phyloP scores from a whole-genome alignment of 2,797 vertebrate species.

The Pyrocephalus nanus region DNA sequence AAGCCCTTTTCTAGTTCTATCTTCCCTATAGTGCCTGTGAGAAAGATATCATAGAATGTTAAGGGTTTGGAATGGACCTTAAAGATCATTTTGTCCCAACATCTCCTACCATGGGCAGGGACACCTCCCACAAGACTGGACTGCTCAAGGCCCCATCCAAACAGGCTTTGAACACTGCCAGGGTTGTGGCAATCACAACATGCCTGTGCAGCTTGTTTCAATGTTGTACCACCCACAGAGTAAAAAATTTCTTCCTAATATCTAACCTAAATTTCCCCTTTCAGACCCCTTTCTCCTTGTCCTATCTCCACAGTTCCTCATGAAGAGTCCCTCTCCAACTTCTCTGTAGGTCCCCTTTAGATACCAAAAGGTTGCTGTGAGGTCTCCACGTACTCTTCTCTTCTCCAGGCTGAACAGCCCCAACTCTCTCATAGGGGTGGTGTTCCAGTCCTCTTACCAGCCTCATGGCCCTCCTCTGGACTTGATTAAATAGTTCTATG shows the following conservation, averaged over 20 bases:
- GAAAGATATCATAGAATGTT: not conserved
- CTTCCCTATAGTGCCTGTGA: not conserved
- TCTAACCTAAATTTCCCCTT: not conserved
- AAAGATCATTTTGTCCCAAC: not conserved
- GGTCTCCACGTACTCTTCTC: not conserved
- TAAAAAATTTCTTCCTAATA: not conserved
- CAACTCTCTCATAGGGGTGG: not conserved
- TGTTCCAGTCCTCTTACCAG: not conserved
- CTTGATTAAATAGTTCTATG: not conserved
- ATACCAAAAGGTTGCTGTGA: not conserved
- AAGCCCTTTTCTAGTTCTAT: not conserved
- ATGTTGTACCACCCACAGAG: not conserved
- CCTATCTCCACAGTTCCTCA: not conserved
- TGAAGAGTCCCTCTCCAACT: not conserved
- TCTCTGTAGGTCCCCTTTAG: not conserved
- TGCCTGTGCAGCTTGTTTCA: not conserved
- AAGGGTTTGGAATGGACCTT: not conserved
- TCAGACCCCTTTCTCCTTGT: not conserved
- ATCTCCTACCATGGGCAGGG: not conserved
- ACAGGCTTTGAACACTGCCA: not conserved
- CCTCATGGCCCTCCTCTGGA: not conserved
- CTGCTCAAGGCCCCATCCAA: not conserved
- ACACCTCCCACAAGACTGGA: not conserved
- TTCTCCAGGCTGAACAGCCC: not conserved
- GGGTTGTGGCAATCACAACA: not conserved